These are phyloP conservation scores for Brachypodius melanocephalos DNA, from an alignment of 2,113 vertebrate genomes.

Conservation along the genomic window DNA sequence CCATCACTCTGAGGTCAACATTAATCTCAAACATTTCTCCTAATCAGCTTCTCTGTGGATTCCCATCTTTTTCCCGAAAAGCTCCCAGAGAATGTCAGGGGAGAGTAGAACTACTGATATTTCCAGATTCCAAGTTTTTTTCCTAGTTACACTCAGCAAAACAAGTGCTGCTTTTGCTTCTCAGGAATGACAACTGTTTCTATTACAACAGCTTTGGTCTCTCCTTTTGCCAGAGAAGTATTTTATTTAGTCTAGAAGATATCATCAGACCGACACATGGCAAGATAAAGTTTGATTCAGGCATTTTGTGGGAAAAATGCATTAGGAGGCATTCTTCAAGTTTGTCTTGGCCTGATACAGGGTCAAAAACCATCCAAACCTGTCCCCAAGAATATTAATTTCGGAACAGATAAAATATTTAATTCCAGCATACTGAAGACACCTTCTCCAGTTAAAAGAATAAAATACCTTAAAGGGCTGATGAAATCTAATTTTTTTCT, in stretches of 20 bases:
- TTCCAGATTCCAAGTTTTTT: neutral
- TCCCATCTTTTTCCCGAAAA: neutral
- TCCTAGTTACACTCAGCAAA: neutral
- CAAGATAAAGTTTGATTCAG: neutral
- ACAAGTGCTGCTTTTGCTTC: neutral
- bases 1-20: neutral
- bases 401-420: neutral
- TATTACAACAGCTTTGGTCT: neutral
- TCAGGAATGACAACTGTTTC: neutral
- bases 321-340: neutral
- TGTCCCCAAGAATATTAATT: neutral
- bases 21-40: neutral
- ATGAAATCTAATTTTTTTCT: neutral
- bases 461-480: neutral
- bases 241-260: neutral
- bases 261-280: neutral
- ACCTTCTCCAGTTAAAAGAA: neutral
- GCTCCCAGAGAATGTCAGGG: neutral
- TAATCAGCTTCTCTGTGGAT: neutral
- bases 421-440: neutral
- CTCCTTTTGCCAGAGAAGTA: neutral
- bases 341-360: neutral
- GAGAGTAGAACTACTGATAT: neutral
- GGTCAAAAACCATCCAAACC: neutral
- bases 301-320: neutral